Percentiles rank a stretch among this genome's conserved stretches.
These are phyloP conservation scores for Macrobrachium rosenbergii DNA, from an alignment of 1,140 invertebrate species.

Conservation along the genomic window DNA sequence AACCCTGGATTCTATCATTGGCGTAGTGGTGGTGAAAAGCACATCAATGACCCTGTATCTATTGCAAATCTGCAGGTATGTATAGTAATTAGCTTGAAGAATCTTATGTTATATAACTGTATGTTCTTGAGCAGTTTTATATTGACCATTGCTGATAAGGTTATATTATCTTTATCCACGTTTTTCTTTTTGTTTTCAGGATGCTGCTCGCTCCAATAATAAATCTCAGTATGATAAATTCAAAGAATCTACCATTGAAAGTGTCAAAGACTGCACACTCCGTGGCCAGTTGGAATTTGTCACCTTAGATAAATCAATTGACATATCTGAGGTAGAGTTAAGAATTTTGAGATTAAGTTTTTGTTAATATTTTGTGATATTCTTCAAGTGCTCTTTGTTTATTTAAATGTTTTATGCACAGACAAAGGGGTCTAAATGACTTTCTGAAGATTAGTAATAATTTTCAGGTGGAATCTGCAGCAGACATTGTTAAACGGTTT, in stretches of 20 bases:
- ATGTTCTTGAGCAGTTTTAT: not conserved
- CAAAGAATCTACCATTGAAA: slow-evolving; percentile 88
- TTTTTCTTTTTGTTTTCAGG: slow-evolving; percentile 70
- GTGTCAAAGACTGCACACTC: slow-evolving; percentile 89
- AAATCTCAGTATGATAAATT: slow-evolving; percentile 88
- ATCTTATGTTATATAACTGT: not conserved
- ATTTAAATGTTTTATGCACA: too few relatives aligned
- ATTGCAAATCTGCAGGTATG: slow-evolving; percentile 90
- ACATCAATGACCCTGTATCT: slow-evolving; percentile 95
- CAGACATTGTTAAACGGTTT: slow-evolving; percentile 95
- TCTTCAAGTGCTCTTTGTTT: not conserved
- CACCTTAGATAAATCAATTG: slow-evolving; percentile 80
- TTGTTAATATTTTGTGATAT: not conserved
- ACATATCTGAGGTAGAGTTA: slow-evolving; percentile 82
- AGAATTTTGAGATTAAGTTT: not conserved
- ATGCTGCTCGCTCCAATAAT: slow-evolving; percentile 88
- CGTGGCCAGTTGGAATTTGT: slow-evolving; percentile 92
- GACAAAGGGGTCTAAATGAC: too few relatives aligned
- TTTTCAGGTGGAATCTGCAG: slow-evolving; percentile 77
- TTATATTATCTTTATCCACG: too few relatives aligned
- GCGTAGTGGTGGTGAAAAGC: slow-evolving; percentile 96
- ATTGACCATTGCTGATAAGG: too few relatives aligned
- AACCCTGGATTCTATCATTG: slow-evolving; percentile 97
- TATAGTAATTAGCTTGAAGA: too few relatives aligned
- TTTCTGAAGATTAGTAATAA: too few relatives aligned